These are phyloP conservation scores for Podargus strigoides DNA, from an alignment of 2,797 vertebrate genomes.

Conservation along the genomic window DNA sequence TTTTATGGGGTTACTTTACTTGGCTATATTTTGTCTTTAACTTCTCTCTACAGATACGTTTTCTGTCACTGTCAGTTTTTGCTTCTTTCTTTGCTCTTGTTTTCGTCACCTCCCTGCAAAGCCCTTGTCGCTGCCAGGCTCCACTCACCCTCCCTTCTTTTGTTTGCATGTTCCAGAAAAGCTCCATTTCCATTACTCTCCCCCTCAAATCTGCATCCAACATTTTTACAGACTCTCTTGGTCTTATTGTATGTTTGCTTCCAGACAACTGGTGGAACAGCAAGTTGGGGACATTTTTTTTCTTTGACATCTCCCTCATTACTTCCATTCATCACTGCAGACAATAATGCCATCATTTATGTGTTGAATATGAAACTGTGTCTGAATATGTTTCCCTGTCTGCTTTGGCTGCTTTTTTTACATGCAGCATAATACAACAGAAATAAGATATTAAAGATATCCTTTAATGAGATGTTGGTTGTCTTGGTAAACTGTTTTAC, in stretches of 20 bases:
- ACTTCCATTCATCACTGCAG: not conserved
- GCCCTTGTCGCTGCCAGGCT: not conserved
- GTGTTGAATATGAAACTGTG: not conserved
- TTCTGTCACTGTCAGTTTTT: constrained; percentile 29
- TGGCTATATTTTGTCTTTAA: constrained; percentile 24
- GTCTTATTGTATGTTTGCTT: not conserved
- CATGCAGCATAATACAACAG: not conserved
- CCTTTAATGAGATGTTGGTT: not conserved
- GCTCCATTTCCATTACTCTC: not conserved
- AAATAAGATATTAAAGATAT: not conserved
- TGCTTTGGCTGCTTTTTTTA: not conserved
- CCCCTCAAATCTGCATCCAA: not conserved
- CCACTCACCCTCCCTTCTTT: not conserved
- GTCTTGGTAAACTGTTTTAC: not conserved
- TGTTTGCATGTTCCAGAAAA: not conserved
- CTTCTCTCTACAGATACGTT: not conserved
- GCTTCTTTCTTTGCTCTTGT: not conserved
- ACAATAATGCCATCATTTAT: not conserved
- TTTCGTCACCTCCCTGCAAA: not conserved
- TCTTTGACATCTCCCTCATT: not conserved
- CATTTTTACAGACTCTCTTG: constrained; percentile 6
- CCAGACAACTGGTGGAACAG: not conserved
- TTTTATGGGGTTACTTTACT: constrained; percentile 45
- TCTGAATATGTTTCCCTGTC: not conserved
- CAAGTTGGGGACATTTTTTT: not conserved